Evolutionary conservation across 2,797 vertebrate genomes (phyloP).

Genomic region (Enteromius viviparus): DNA sequence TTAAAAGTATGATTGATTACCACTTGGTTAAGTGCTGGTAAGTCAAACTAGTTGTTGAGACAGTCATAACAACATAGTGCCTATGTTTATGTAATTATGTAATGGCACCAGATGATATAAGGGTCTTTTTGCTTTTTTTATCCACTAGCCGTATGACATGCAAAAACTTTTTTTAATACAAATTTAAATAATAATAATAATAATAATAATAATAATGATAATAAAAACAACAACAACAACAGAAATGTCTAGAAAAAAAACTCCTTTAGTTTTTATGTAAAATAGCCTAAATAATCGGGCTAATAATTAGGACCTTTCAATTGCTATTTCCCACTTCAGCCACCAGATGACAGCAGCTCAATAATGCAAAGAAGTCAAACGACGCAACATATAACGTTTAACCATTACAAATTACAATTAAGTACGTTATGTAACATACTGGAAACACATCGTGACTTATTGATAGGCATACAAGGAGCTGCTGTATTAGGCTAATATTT

Average conservation of each 20-base stretch:
- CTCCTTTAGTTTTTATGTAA: not conserved
- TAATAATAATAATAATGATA: no score
- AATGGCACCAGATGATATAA: not conserved
- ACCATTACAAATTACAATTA: not conserved
- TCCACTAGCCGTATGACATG: not conserved
- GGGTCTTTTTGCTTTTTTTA: no score
- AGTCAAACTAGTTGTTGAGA: not conserved
- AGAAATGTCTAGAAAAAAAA: no score
- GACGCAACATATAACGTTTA: not conserved
- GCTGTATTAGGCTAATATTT: not conserved
- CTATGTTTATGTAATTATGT: not conserved
- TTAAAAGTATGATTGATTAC: not conserved
- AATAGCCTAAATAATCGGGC: not conserved
- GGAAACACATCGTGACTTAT: not conserved
- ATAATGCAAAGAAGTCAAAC: slow-evolving; percentile 8
- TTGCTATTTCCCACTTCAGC: not conserved
- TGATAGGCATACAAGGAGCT: not conserved
- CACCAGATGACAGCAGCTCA: slow-evolving; percentile 56
- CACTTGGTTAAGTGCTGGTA: not conserved
- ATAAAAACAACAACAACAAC: no score
- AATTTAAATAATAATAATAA: no score
- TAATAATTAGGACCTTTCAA: not conserved
- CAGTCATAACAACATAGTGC: not conserved
- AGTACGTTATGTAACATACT: not conserved
- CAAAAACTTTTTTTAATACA: not conserved